A percentile compares a stretch with the other conserved stretches of the same genome.
These are phyloP conservation scores for Paraplagusia blochii DNA, from an alignment of 2,113 vertebrate genomes.

Conservation along the genomic window DNA sequence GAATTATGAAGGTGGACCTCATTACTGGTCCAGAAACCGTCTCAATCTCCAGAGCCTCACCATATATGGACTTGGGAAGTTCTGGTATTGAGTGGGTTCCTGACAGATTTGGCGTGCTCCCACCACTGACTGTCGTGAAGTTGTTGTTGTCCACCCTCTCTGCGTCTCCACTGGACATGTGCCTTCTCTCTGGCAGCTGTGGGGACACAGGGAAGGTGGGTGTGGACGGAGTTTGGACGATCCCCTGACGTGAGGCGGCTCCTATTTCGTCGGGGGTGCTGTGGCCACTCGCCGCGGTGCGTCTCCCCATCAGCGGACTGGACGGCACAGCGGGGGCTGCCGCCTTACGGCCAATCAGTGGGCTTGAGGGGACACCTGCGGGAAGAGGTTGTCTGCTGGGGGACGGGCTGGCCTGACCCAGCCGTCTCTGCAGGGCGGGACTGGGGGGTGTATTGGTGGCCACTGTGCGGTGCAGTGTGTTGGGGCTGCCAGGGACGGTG, in stretches of 20 bases:
- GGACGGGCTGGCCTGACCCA: constrained; percentile 76
- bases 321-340: constrained; percentile 44
- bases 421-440: constrained; percentile 83
- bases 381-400: constrained; percentile 45
- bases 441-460: constrained; percentile 93
- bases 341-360: constrained; percentile 57
- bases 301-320: constrained; percentile 68
- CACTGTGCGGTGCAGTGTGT: constrained; percentile 91
- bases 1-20: no score
- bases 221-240: constrained; percentile 74
- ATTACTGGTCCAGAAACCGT: no score
- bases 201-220: constrained; percentile 81
- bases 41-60: constrained; percentile 58
- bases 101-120: constrained; percentile 71
- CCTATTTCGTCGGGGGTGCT: constrained; percentile 81
- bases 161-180: constrained; percentile 82
- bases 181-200: constrained; percentile 85
- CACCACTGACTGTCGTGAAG: constrained; percentile 73
- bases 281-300: constrained; percentile 67
- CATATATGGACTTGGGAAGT: constrained; percentile 89
- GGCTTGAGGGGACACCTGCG: constrained; percentile 57
- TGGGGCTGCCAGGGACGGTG: constrained; percentile 85
- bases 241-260: constrained; percentile 83
- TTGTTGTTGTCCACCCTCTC: constrained; percentile 84
- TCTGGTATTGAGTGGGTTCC: constrained; percentile 84